Evolutionary conservation across 2,797 vertebrate genomes (phyloP).

Genomic region (Garrulus glandarius): DNA sequence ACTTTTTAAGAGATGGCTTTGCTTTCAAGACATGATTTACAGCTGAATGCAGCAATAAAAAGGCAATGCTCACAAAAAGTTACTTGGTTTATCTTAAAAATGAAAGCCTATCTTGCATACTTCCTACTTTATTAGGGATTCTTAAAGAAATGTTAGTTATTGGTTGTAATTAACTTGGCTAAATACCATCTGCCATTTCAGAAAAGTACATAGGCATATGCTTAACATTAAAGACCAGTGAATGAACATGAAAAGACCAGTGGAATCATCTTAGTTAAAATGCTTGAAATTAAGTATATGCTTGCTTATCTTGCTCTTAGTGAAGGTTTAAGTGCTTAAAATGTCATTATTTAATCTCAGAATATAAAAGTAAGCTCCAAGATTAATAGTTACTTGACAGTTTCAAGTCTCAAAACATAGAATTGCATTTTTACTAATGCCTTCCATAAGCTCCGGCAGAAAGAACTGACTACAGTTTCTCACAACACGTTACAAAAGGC

Average conservation of each 20-base stretch:
- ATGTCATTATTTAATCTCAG: constrained; percentile 1
- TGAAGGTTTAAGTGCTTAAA: constrained; percentile 9
- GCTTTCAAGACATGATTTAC: constrained; percentile 63
- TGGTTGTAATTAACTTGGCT: constrained; percentile 30
- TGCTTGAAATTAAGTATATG: background rate
- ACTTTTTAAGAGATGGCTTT: constrained; percentile 51
- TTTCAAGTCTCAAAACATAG: background rate
- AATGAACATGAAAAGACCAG: background rate
- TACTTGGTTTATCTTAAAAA: constrained; percentile 62
- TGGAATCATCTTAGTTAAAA: background rate
- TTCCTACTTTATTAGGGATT: background rate
- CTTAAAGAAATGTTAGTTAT: constrained; percentile 37
- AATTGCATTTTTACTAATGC: constrained; percentile 1
- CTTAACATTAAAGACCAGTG: background rate
- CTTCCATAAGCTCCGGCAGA: background rate
- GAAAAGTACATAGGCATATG: background rate
- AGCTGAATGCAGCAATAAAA: constrained; percentile 42
- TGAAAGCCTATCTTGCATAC: constrained; percentile 53
- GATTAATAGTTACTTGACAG: constrained; percentile 6
- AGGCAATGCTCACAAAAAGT: constrained; percentile 43
- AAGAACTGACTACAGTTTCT: background rate
- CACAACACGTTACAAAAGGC: background rate
- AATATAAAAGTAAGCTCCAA: background rate
- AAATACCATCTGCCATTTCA: background rate
- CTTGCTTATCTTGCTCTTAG: background rate